Evolutionary conservation across 1,140 invertebrate species (phyloP).

Genomic region (Drosophila sulfurigaster): DNA sequence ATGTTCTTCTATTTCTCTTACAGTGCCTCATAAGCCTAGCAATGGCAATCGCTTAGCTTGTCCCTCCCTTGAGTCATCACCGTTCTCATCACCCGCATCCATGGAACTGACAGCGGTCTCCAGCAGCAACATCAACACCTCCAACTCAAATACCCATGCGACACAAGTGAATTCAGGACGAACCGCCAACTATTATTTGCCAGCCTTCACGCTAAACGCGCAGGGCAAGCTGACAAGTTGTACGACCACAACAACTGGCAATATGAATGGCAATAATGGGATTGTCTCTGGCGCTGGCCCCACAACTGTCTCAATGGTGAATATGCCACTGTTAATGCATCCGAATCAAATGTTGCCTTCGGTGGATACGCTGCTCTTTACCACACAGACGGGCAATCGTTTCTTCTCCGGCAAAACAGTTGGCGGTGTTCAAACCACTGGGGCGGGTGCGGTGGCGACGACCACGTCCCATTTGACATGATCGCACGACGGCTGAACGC

Average conservation of each 20-base stretch:
- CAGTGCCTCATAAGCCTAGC: slow-evolving; percentile 63
- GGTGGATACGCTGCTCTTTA: slow-evolving; percentile 77
- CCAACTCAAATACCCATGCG: slow-evolving; percentile 25
- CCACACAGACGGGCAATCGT: slow-evolving; percentile 69
- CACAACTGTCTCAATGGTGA: slow-evolving; percentile 64
- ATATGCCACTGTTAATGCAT: slow-evolving; percentile 70
- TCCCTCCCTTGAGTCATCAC: slow-evolving; percentile 78
- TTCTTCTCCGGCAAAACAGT: slow-evolving; percentile 64
- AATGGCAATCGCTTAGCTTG: slow-evolving; percentile 70
- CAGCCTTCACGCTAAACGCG: slow-evolving; percentile 69
- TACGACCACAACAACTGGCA: slow-evolving; percentile 32
- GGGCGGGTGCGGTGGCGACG: slow-evolving; percentile 47
- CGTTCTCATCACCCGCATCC: slow-evolving; percentile 80
- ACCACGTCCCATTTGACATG: slow-evolving; percentile 71
- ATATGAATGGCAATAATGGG: background rate
- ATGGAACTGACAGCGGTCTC: slow-evolving; percentile 73
- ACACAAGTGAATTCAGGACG: slow-evolving; percentile 52
- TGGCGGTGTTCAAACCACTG: background rate
- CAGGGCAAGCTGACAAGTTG: slow-evolving; percentile 63
- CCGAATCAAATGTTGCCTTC: slow-evolving; percentile 78
- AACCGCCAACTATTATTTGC: slow-evolving; percentile 67
- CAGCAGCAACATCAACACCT: slow-evolving; percentile 27
- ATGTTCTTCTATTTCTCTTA: background rate
- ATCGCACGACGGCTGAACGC: slow-evolving; percentile 53
- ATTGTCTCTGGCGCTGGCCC: slow-evolving; percentile 25